Evolutionary conservation across 2,797 vertebrate species (phyloP), one percentile per base, ranked within the genome.

Genomic region (Hemitrygon akajei): DNA sequence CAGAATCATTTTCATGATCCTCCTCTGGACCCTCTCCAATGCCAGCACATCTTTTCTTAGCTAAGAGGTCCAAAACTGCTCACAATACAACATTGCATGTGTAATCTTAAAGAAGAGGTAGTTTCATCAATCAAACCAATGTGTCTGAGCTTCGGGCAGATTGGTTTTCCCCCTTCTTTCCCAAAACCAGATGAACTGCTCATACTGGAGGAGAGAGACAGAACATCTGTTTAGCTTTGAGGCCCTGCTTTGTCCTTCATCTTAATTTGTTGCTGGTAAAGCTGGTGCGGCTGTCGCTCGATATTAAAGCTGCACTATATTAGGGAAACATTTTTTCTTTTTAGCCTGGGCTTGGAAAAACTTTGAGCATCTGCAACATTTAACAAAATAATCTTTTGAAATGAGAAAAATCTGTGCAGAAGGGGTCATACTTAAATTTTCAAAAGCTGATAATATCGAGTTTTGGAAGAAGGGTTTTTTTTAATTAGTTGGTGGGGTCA

Each of bases 221-320:
- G 91, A 93, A 76, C 91, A 93, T 93, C 91, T 93, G 91, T 71
- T 93, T 75, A 37, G 63, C 73, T 75, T 93, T 76, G 71, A 76
- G 73, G 25, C 91, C 73, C 71, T 75, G 86, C n/a, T 27, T 16
- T 40, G n/a, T 75, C 47, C 69, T 93, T 76, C 91, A 93, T 93
- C 71, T 92, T 92, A 93, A 93, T 76, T 93, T 93, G 91, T 93
- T 91, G 71, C 91, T 75, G 91, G 75, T 93, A 76, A 93, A 76
- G 6, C 25, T 76, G 71, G 14, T 93, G 71, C 71, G 40, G 91
- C 71, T 93, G 91, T 93, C 91, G 34, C 40, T 76, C 37, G 69
- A 73, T 93, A 76, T 76, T 76, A 93, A 76, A 93, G 91, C 69
- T 76, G 69, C 73, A 18, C 40, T 93, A 76, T 76, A 76, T 93